phyloP scores from a whole-genome alignment of 2,888 invertebrate genomes.

The Tenthredo amoena region DNA sequence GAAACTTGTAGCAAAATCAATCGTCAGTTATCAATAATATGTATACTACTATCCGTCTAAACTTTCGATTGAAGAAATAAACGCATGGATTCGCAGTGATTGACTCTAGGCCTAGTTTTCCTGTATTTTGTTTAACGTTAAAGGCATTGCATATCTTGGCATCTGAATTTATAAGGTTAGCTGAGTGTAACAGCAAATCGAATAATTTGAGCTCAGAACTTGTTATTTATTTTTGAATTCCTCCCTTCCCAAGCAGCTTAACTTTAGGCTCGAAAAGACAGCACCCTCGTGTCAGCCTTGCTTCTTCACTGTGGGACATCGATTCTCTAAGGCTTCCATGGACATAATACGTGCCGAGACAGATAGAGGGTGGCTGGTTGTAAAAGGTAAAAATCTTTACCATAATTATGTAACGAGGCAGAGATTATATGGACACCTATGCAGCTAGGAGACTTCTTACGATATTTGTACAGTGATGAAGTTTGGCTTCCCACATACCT shows the following conservation, averaged over 20 bases:
- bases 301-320: not conserved
- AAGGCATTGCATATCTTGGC: not conserved
- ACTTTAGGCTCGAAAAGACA: constrained; percentile 12
- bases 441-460: not conserved
- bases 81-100: not conserved
- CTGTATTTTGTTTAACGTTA: not conserved
- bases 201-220: not conserved
- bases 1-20: not conserved
- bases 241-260: constrained; percentile 11
- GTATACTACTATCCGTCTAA: not conserved
- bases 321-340: constrained; percentile 31
- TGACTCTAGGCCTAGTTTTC: not conserved
- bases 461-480: not conserved
- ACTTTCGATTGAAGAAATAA: not conserved
- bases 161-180: not conserved
- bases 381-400: constrained; percentile 23
- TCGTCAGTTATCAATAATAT: not conserved
- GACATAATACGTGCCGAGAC: not conserved
- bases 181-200: not conserved
- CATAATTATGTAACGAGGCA: constrained; percentile 37
- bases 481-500: constrained; percentile 33
- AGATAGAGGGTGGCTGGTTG: constrained; percentile 5
- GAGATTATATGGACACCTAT: constrained; percentile 11
- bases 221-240: constrained; percentile 33
- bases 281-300: not conserved